A percentile compares a stretch with the other conserved stretches of the same genome.
Evolutionary conservation across 2,888 invertebrate species (phyloP).

Genomic region (Stenurella melanura): DNA sequence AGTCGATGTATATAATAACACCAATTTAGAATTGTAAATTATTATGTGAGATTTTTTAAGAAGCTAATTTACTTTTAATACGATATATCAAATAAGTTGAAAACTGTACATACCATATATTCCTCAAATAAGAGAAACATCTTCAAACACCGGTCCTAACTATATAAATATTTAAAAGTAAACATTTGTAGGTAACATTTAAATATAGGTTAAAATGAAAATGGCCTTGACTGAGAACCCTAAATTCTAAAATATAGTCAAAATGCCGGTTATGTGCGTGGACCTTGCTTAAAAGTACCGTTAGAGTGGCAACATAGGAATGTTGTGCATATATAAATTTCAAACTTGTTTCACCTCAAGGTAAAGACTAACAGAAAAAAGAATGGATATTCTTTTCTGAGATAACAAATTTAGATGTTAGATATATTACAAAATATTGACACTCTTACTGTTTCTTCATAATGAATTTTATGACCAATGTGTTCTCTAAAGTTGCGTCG

Average conservation of each 20-base stretch:
- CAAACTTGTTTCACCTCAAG: conserved; percentile 44
- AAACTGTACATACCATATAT: too few relatives aligned
- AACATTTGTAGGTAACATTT: background rate
- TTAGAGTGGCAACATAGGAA: conserved; percentile 51
- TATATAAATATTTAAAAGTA: background rate
- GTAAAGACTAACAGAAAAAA: conserved; percentile 15
- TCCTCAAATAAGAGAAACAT: too few relatives aligned
- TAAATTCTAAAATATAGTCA: conserved; percentile 43
- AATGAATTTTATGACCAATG: background rate
- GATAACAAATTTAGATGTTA: conserved; percentile 20
- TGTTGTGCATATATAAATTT: conserved; percentile 43
- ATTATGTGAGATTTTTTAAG: too few relatives aligned
- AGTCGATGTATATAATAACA: too few relatives aligned
- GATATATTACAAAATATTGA: background rate
- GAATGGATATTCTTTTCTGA: conserved; percentile 13
- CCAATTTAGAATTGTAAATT: too few relatives aligned
- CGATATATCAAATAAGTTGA: too few relatives aligned
- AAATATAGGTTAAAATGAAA: conserved; percentile 34
- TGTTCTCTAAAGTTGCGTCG: background rate
- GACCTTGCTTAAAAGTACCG: conserved; percentile 53
- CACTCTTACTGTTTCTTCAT: conserved; percentile 2
- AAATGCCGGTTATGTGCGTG: conserved; percentile 51
- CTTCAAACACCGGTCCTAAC: background rate
- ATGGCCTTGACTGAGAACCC: conserved; percentile 49
- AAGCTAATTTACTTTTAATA: too few relatives aligned